Base-by-base conservation (phyloP, 1,140 invertebrate species). In the Oreohelix idahoensis region DNA sequence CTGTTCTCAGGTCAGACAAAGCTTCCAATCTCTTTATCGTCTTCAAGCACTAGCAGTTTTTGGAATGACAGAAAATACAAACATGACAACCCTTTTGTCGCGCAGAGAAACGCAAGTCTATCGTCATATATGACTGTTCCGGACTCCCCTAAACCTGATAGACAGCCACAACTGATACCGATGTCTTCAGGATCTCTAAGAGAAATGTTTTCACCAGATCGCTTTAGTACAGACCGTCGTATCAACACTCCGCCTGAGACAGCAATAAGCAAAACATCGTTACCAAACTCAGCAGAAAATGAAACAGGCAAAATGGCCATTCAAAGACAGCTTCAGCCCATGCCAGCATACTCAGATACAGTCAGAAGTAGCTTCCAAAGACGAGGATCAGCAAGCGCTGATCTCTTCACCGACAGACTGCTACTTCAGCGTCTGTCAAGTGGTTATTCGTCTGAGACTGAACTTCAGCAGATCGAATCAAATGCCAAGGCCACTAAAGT, bases 381-480 rank as follows among this genome's bases (percentile, higher is more conserved):
- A 70, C 29, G 10, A 23, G 10, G 11, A 35, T 38, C 69, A 8
- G 15, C 23, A 17, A 36, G 32, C 23, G 26, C 51, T 15, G 51
- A 58, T 4, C 23, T 23, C 2, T 2, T 1, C 69, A 36, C 26
- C 1, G 75, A 78, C 49, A 51, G 75, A 45, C 58, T 58, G 0
- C 36, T 29, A 0, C 5, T 73, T n/a, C 79, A 81, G 13, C 10
- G 79, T 29, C 79, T 70, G 45, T 81, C 79, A 36, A 81, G 79
- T 53, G 79, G 69, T 8, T 81, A 81, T 29, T 81, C 79, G 20
- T 81, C 79, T 32, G 79, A 81, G 36, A 73, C 38, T 71, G 79
- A 81, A 51, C 70, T 81, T 13, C 79, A 81, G 45, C 79, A 81
- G 36, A 81, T 81, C 5, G 79, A 81, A 73, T 39, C 23, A 5